phyloP scores from a whole-genome alignment of 1,140 invertebrate species.

The Globodera rostochiensis region DNA sequence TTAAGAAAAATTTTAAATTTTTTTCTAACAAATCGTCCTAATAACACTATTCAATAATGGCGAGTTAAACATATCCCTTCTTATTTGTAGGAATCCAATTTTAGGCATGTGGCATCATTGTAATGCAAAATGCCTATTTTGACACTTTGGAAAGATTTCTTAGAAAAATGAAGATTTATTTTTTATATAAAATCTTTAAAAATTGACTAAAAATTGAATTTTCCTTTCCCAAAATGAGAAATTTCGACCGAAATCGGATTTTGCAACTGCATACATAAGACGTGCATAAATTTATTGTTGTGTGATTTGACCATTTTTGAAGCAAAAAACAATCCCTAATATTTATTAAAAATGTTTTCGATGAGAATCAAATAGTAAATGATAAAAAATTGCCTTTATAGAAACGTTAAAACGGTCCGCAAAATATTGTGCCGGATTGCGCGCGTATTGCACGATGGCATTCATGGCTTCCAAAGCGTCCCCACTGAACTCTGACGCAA shows the following conservation, averaged over 20 bases:
- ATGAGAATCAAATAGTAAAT: not conserved
- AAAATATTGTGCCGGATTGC: conserved; percentile 81
- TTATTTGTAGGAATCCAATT: too few species aligned
- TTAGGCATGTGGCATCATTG: too few species aligned
- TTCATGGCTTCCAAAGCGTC: conserved; percentile 80
- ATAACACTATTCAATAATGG: too few species aligned
- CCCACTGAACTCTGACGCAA: conserved; percentile 85
- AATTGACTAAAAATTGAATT: not conserved
- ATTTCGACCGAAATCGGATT: too few species aligned
- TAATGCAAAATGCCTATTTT: too few species aligned
- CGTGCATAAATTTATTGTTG: too few species aligned
- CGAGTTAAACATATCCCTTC: too few species aligned
- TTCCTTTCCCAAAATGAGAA: not conserved
- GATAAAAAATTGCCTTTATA: conserved; percentile 71
- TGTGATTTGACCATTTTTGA: too few species aligned
- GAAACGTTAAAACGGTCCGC: conserved; percentile 83
- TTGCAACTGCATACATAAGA: too few species aligned
- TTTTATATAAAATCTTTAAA: too few species aligned
- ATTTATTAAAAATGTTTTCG: not conserved
- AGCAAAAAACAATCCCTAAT: too few species aligned
- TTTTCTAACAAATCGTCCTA: too few species aligned
- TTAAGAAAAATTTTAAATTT: not conserved
- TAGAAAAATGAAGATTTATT: not conserved
- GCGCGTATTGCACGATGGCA: conserved; percentile 66
- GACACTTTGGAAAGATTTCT: not conserved